Conservation (phyloP, 2,113 vertebrate genomes). For the Tachysurus fulvidraco region DNA sequence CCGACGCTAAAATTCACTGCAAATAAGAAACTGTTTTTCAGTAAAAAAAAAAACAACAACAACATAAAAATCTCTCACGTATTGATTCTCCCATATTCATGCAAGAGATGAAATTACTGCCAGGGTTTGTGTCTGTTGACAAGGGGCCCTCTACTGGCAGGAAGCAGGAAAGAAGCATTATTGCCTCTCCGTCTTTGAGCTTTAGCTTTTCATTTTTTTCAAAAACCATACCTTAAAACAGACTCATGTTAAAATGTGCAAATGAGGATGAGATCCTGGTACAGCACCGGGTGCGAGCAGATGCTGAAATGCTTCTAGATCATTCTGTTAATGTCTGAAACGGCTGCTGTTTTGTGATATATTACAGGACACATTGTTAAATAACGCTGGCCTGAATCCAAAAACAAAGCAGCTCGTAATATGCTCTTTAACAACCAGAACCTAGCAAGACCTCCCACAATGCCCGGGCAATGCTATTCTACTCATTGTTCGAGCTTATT, state of each 20-base stretch:
- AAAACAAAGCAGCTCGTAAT: not conserved
- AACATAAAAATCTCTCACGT: not conserved
- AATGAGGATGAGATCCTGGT: not conserved
- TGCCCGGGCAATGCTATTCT: constrained; percentile 70
- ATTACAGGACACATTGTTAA: not conserved
- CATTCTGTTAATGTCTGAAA: not conserved
- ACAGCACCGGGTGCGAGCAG: not conserved
- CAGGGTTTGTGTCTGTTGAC: constrained; percentile 45
- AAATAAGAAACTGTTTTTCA: not conserved
- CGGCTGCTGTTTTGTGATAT: not conserved
- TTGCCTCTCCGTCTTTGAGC: constrained; percentile 12
- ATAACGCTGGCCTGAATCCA: not conserved
- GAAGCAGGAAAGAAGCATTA: constrained; percentile 25
- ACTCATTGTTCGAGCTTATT: constrained; percentile 81
- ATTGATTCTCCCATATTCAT: constrained; percentile 11
- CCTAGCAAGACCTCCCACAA: constrained; percentile 50
- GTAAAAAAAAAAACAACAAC: not conserved
- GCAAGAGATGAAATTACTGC: constrained; percentile 11
- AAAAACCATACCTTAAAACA: not conserved
- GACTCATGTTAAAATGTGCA: not conserved
- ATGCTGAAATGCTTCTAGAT: not conserved
- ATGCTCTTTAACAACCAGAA: not conserved
- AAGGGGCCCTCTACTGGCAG: constrained; percentile 61
- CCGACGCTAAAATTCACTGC: not conserved
- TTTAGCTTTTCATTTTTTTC: not conserved